Percentiles rank a stretch among this genome's conserved stretches.
Conservation (phyloP, 2,797 vertebrate genomes). For the Margarornis squamiger region DNA sequence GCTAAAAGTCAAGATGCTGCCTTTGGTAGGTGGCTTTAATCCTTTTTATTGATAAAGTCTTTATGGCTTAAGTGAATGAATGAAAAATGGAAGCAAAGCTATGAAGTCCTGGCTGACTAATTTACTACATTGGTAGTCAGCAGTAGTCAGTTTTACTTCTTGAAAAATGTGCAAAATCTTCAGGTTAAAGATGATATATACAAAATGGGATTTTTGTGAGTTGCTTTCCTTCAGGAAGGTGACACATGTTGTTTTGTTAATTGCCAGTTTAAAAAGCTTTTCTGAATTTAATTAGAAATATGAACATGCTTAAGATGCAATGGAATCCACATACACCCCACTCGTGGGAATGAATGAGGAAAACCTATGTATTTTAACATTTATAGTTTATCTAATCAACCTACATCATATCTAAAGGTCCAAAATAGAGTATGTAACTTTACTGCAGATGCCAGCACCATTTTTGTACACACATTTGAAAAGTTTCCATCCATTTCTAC, state of each 20-base stretch:
- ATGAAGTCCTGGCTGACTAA: not conserved
- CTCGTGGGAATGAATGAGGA: not conserved
- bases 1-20: not conserved
- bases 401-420: not conserved
- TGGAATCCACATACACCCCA: not conserved
- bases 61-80: not conserved
- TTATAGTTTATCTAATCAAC: not conserved
- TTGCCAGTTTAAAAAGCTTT: not conserved
- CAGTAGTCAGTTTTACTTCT: not conserved
- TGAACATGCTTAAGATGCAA: not conserved
- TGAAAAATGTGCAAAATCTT: not conserved
- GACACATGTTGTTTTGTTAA: not conserved
- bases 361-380: not conserved
- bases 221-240: not conserved
- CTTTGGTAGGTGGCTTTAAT: not conserved
- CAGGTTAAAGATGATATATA: not conserved
- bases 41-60: not conserved
- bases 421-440: constrained; percentile 18
- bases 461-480: not conserved
- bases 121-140: not conserved
- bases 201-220: not conserved
- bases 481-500: constrained; percentile 33
- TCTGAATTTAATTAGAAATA: not conserved
- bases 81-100: not conserved
- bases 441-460: not conserved